phyloP scores from a whole-genome alignment of 2,113 vertebrate species.

The Gymnocephalus cernua region DNA sequence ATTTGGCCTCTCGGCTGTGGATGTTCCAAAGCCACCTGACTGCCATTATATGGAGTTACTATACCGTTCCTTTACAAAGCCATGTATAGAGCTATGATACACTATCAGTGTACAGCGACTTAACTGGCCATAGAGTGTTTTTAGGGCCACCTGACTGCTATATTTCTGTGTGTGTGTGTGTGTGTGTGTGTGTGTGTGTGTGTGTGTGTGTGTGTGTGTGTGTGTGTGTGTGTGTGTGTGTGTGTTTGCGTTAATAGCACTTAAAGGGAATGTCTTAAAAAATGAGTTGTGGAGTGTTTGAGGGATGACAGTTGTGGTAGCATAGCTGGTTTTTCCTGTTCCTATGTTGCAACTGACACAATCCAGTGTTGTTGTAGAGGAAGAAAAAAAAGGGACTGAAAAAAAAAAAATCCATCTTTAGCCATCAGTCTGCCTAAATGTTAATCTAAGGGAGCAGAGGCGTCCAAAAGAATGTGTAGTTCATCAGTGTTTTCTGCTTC shows the following conservation, averaged over 20 bases:
- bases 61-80: conserved; percentile 76
- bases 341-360: conserved; percentile 50
- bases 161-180: conserved; percentile 60
- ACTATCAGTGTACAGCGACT: conserved; percentile 72
- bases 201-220: conserved; percentile 54
- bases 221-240: conserved; percentile 21
- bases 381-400: conserved; percentile 44
- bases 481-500: conserved; percentile 77
- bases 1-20: conserved; percentile 37
- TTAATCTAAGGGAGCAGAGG: conserved; percentile 51
- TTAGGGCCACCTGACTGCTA: conserved; percentile 78
- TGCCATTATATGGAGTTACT: conserved; percentile 71
- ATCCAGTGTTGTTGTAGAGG: conserved; percentile 64
- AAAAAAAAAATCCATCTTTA: conserved; percentile 54
- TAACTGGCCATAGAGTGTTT: conserved; percentile 69
- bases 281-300: conserved; percentile 40
- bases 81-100: conserved; percentile 73
- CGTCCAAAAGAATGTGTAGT: conserved; percentile 80
- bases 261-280: conserved; percentile 73
- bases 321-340: conserved; percentile 55
- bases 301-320: conserved; percentile 56
- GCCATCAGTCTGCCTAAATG: conserved; percentile 60
- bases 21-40: conserved; percentile 56
- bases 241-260: conserved; percentile 63
- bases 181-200: conserved; percentile 27